Conservation (phyloP, 2,888 invertebrate species). For the Sinopyrophorus schimmeli region DNA sequence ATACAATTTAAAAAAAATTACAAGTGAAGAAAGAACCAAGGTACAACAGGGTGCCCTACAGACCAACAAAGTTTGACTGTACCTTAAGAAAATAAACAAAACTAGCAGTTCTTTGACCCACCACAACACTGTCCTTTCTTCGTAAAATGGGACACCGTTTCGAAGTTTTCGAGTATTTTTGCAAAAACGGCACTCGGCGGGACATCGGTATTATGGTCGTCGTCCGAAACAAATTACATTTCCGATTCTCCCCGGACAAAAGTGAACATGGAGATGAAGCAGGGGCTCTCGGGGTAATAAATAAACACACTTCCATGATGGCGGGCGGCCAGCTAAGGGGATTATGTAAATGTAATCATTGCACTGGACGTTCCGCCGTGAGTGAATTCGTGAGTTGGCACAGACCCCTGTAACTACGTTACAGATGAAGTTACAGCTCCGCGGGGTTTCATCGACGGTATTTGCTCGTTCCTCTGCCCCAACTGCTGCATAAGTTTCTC, state of each 20-base stretch:
- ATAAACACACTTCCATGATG: conserved; percentile 49
- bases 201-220: conserved; percentile 26
- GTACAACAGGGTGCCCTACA: too few relatives aligned
- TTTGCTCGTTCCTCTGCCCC: conserved; percentile 29
- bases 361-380: conserved; percentile 44
- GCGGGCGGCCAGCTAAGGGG: conserved; percentile 46
- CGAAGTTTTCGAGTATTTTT: too few relatives aligned
- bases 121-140: too few relatives aligned
- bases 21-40: too few relatives aligned
- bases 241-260: conserved; percentile 32
- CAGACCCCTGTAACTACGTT: conserved; percentile 46
- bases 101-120: too few relatives aligned
- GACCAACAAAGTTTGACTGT: too few relatives aligned
- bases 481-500: conserved; percentile 29
- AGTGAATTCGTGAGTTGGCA: conserved; percentile 43
- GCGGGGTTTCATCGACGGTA: conserved; percentile 35
- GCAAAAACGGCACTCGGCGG: too few relatives aligned
- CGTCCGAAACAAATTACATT: conserved; percentile 33
- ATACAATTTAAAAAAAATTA: too few relatives aligned
- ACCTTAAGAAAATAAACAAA: too few relatives aligned
- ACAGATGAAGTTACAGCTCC: conserved; percentile 44
- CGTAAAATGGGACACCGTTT: too few relatives aligned
- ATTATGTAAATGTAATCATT: conserved; percentile 54
- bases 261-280: conserved; percentile 34
- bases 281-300: conserved; percentile 42